phyloP scores from a whole-genome alignment of 2,888 invertebrate genomes.

The Agriotes lineatus region DNA sequence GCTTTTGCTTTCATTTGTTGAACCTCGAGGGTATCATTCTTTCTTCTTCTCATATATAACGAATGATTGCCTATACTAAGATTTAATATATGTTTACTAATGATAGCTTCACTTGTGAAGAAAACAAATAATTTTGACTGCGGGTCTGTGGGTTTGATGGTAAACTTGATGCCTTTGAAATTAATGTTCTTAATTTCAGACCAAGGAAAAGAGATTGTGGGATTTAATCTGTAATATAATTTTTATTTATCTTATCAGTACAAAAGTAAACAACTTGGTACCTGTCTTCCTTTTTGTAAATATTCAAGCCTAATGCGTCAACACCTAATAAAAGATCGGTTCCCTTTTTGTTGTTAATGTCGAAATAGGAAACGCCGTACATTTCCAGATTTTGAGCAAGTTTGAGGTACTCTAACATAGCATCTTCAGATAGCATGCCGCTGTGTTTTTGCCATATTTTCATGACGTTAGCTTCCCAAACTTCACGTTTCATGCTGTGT shows the following conservation, averaged over 20 bases:
- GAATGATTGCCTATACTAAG: slow-evolving; percentile 99
- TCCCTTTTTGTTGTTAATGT: slow-evolving; percentile 98
- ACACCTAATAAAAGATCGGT: slow-evolving; percentile 97
- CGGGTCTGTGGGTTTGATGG: slow-evolving; percentile 98
- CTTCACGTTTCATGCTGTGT: slow-evolving; percentile 95
- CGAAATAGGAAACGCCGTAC: slow-evolving; percentile 99
- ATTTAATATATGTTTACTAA: slow-evolving; percentile 97
- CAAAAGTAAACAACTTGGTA: slow-evolving; percentile 62
- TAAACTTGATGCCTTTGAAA: slow-evolving; percentile 98
- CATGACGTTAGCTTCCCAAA: slow-evolving; percentile 97
- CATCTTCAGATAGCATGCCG: slow-evolving; percentile 92
- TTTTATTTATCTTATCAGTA: neutral
- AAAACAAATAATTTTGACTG: slow-evolving; percentile 99
- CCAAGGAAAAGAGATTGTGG: slow-evolving; percentile 99
- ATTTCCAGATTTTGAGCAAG: slow-evolving; percentile 97
- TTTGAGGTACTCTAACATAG: slow-evolving; percentile 99
- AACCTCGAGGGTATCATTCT: slow-evolving; percentile 98
- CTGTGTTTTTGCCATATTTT: slow-evolving; percentile 98
- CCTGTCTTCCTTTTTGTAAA: slow-evolving; percentile 98
- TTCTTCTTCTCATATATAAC: slow-evolving; percentile 96
- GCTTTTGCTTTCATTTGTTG: slow-evolving; percentile 99
- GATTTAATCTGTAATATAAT: slow-evolving; percentile 86
- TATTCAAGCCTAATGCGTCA: slow-evolving; percentile 96
- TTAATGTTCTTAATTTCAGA: slow-evolving; percentile 99
- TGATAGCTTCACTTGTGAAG: slow-evolving; percentile 94